A percentile compares a stretch with the other conserved stretches of the same genome.
Conservation (phyloP, 2,113 vertebrate species). For the Rhynchomys soricoides region DNA sequence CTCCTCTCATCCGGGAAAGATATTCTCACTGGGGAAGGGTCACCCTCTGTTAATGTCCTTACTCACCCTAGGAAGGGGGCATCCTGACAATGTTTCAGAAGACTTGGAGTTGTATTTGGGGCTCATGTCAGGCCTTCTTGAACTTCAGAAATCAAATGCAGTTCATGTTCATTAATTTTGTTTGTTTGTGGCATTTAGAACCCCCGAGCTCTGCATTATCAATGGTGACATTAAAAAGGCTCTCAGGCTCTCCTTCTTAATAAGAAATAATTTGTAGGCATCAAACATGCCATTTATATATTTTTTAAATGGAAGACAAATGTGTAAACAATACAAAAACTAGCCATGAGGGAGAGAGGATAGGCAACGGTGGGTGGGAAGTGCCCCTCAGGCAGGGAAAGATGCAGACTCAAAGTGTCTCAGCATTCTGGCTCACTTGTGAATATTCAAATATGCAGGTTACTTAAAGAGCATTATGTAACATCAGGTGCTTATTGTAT, state of each 20-base stretch:
- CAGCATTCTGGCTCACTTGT: not conserved
- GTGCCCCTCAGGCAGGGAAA: not conserved
- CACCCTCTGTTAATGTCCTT: not conserved
- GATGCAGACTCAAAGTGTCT: not conserved
- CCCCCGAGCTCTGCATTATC: conserved; percentile 28
- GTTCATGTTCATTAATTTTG: not conserved
- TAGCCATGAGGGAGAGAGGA: not conserved
- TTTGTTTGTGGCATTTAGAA: conserved; percentile 11
- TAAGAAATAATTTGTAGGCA: not conserved
- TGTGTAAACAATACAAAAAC: not conserved
- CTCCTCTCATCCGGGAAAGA: not conserved
- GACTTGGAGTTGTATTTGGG: not conserved
- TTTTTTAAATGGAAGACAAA: not conserved
- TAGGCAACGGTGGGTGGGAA: fast-evolving
- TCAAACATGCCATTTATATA: conserved; percentile 1
- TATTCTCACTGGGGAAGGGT: not conserved
- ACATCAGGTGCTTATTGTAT: not conserved
- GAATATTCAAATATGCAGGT: conserved; percentile 15
- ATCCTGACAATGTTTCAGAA: not conserved
- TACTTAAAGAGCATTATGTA: not conserved
- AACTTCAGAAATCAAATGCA: conserved; percentile 23
- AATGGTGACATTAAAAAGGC: conserved; percentile 10
- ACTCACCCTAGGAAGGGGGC: not conserved
- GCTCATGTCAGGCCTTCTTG: not conserved
- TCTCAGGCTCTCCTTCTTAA: conserved; percentile 1